Percentiles rank a stretch among this genome's conserved stretches.
phyloP scores from a whole-genome alignment of 2,888 invertebrate species.

The Melinaea menophilus region DNA sequence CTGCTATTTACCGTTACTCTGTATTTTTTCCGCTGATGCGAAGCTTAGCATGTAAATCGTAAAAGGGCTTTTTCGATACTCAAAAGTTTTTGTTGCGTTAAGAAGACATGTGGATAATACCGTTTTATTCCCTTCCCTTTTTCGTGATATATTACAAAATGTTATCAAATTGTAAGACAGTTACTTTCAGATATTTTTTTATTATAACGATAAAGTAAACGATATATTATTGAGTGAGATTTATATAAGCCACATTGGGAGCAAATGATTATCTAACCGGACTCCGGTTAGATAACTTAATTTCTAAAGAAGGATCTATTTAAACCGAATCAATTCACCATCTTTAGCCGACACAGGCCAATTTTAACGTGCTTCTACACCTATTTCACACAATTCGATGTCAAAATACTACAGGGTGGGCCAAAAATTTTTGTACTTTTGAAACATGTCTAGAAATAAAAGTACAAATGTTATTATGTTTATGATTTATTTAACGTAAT shows the following conservation, averaged over 20 bases:
- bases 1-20: constrained; percentile 38
- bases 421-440: too few species aligned
- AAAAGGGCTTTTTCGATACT: constrained; percentile 15
- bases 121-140: not conserved
- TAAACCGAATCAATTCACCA: constrained; percentile 22
- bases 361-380: constrained; percentile 10
- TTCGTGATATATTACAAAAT: not conserved
- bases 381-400: not conserved
- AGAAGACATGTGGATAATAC: not conserved
- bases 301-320: constrained; percentile 17
- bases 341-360: constrained; percentile 12
- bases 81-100: constrained; percentile 1
- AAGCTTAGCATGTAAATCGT: constrained; percentile 17
- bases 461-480: too few species aligned
- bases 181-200: too few species aligned
- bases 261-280: not conserved
- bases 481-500: too few species aligned
- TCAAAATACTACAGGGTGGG: too few species aligned
- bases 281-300: constrained; percentile 9
- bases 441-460: too few species aligned
- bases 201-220: not conserved
- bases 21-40: constrained; percentile 31
- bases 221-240: too few species aligned
- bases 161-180: too few species aligned
- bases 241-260: not conserved